phyloP scores from a whole-genome alignment of 2,797 vertebrate genomes.

The Epinephelus malabaricus region DNA sequence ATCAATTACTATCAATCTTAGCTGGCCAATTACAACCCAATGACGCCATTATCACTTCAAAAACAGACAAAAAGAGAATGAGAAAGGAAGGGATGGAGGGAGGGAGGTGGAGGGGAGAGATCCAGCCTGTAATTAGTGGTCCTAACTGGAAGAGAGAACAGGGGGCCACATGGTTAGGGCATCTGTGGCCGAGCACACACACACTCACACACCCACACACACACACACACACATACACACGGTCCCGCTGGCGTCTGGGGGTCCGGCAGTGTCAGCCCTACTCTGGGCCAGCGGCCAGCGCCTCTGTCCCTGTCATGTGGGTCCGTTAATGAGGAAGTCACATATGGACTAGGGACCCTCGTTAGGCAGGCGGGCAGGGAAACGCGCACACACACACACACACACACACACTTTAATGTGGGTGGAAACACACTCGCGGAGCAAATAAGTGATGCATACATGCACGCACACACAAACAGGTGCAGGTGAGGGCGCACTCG shows the following conservation, averaged over 20 bases:
- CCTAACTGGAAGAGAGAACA: conserved; percentile 79
- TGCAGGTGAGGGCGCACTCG: conserved; percentile 69
- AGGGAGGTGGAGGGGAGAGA: conserved; percentile 53
- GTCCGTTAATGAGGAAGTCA: conserved; percentile 87
- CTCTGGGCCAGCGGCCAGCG: conserved; percentile 81
- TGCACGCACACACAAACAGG: conserved; percentile 62
- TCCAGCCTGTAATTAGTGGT: conserved; percentile 83
- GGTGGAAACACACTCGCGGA: conserved; percentile 35
- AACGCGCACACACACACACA: conserved; percentile 9
- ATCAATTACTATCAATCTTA: conserved; percentile 59
- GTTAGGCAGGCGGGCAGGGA: conserved; percentile 79
- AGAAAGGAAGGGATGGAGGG: conserved; percentile 48
- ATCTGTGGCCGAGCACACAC: conserved; percentile 73
- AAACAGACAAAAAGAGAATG: conserved; percentile 58
- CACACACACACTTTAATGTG: conserved; percentile 38
- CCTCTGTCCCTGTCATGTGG: conserved; percentile 84
- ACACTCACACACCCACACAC: conserved; percentile 39
- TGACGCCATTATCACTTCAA: conserved; percentile 72
- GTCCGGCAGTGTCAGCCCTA: conserved; percentile 74
- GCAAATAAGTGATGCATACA: conserved; percentile 21
- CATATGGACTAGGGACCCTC: conserved; percentile 87
- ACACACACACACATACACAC: conserved; percentile 40
- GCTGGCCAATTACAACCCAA: conserved; percentile 36
- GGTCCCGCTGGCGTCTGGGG: conserved; percentile 72
- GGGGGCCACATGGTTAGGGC: conserved; percentile 83